Evolutionary conservation across 2,797 vertebrate genomes (phyloP).

Genomic region (Myotis findleyi): DNA sequence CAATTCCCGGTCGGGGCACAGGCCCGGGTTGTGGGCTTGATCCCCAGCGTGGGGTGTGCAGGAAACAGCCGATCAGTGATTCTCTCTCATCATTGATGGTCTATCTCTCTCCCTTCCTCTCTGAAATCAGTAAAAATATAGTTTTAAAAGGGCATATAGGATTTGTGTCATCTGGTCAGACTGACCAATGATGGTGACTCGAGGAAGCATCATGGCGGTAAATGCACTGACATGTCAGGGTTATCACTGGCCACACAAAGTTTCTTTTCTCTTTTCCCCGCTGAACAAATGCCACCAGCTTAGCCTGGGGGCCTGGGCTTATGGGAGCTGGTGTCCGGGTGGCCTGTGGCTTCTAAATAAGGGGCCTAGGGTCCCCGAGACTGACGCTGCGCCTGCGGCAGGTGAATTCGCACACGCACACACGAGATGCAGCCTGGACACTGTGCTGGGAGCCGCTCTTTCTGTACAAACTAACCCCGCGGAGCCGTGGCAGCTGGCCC

Average conservation of each 20-base stretch:
- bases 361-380: background rate
- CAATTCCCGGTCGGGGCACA: no score
- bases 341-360: constrained; percentile 74
- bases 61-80: no score
- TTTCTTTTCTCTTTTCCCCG: constrained; percentile 80
- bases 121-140: no score
- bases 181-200: constrained; percentile 26
- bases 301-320: constrained; percentile 80
- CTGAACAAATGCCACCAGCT: constrained; percentile 82
- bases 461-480: background rate
- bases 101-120: no score
- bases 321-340: constrained; percentile 79
- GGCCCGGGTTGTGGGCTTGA: no score
- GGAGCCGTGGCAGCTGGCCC: constrained; percentile 46
- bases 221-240: constrained; percentile 82
- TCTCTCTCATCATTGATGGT: no score
- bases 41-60: no score
- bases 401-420: background rate
- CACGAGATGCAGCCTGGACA: background rate
- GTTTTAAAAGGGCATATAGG: background rate
- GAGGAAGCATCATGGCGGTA: constrained; percentile 78
- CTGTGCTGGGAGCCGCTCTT: background rate
- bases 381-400: background rate
- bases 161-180: constrained; percentile 18
- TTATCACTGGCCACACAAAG: constrained; percentile 78